phyloP scores from a whole-genome alignment of 2,888 invertebrate genomes.

The Odontocolon sp. region DNA sequence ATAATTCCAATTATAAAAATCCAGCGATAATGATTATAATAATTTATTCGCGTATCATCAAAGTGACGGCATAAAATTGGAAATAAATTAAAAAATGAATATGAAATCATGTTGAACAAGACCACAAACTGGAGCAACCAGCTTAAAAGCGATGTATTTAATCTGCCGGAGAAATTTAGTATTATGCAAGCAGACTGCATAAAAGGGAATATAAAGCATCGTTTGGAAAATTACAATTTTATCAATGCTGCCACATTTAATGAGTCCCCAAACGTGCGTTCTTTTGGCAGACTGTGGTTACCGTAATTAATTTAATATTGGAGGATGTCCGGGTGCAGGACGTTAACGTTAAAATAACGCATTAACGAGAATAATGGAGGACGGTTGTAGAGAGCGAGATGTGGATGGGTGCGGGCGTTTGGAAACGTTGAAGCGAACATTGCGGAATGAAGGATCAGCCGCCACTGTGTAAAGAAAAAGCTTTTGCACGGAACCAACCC shows the following conservation, averaged over 20 bases:
- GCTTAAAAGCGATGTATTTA: too few species aligned
- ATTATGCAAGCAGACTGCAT: not conserved
- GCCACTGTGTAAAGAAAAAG: conserved; percentile 63
- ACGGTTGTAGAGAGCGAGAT: conserved; percentile 23
- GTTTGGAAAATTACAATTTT: conserved; percentile 25
- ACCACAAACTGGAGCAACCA: too few species aligned
- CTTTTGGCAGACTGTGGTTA: conserved; percentile 53
- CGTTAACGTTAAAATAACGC: conserved; percentile 70
- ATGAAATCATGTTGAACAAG: too few species aligned
- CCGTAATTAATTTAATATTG: conserved; percentile 71
- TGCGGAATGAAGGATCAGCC: conserved; percentile 20
- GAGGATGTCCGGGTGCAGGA: conserved; percentile 15
- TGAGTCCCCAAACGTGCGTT: conserved; percentile 11
- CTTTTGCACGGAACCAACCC: conserved; percentile 64
- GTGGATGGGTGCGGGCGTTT: conserved; percentile 1
- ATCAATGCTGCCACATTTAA: conserved; percentile 29
- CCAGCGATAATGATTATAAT: too few species aligned
- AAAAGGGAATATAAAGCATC: not conserved
- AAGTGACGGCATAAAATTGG: too few species aligned
- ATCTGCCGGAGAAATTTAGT: not conserved
- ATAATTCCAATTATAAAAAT: too few species aligned
- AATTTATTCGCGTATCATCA: too few species aligned
- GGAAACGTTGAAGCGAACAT: conserved; percentile 8
- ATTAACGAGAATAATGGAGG: conserved; percentile 67
- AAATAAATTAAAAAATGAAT: too few species aligned